Conservation (phyloP, 2,113 vertebrate genomes). For the Bungarus multicinctus region DNA sequence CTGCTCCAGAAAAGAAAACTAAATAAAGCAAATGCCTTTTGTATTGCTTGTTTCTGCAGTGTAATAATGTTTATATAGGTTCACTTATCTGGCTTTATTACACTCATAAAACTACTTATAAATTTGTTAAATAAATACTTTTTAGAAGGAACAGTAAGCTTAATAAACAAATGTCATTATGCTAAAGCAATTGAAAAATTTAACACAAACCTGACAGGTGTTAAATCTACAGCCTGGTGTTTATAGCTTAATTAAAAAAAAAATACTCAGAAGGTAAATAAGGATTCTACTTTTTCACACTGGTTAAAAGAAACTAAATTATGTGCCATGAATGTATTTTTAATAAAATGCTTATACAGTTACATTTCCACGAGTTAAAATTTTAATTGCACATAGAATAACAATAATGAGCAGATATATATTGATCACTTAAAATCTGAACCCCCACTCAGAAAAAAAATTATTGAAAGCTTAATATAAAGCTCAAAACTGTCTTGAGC, state of each 20-base stretch:
- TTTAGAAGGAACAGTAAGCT: background rate
- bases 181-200: background rate
- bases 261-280: background rate
- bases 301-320: background rate
- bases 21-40: background rate
- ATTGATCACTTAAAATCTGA: background rate
- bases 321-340: background rate
- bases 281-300: background rate
- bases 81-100: background rate
- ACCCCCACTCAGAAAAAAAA: background rate
- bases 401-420: background rate
- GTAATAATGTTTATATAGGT: background rate
- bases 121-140: background rate
- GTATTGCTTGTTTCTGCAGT: background rate
- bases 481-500: background rate
- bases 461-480: background rate
- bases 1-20: background rate
- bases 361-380: background rate
- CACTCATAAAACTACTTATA: background rate
- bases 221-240: background rate
- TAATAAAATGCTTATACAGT: background rate
- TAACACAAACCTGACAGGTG: background rate
- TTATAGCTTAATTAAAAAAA: background rate
- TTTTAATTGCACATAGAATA: background rate
- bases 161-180: background rate